phyloP scores from a whole-genome alignment of 2,888 invertebrate genomes.

The Nipponacmea schrenckii region DNA sequence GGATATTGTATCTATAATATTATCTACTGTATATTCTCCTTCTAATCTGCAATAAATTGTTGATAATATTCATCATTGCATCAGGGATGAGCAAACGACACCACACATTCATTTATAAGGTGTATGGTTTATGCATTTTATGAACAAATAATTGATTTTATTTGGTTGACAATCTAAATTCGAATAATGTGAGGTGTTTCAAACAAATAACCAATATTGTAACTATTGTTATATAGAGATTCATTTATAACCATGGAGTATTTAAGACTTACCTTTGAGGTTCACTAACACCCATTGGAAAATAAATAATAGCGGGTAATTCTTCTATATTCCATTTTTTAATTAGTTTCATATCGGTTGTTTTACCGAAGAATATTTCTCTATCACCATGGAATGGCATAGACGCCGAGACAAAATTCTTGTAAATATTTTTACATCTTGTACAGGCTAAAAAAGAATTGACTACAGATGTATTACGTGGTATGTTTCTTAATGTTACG shows the following conservation, averaged over 20 bases:
- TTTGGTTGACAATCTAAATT: no score
- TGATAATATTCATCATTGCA: no score
- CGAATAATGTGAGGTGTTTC: no score
- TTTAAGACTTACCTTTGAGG: background rate
- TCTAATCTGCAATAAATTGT: conserved; percentile 24
- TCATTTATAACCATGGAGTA: no score
- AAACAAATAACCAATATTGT: no score
- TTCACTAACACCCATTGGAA: conserved; percentile 23
- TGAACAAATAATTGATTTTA: no score
- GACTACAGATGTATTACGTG: background rate
- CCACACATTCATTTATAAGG: no score
- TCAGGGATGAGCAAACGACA: no score
- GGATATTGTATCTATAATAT: conserved; percentile 33
- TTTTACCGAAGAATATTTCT: conserved; percentile 43
- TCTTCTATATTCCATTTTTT: conserved; percentile 31
- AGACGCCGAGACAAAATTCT: conserved; percentile 41
- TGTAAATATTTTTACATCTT: conserved; percentile 38
- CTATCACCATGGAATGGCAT: conserved; percentile 41
- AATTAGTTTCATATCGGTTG: conserved; percentile 33
- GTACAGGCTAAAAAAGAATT: conserved; percentile 36
- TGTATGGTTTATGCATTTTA: no score
- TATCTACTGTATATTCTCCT: conserved; percentile 36
- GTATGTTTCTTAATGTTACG: background rate
- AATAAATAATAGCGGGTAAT: conserved; percentile 28
- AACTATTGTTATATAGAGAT: no score